phyloP scores from a whole-genome alignment of 2,797 vertebrate genomes.

The Thripadectes ignobilis region DNA sequence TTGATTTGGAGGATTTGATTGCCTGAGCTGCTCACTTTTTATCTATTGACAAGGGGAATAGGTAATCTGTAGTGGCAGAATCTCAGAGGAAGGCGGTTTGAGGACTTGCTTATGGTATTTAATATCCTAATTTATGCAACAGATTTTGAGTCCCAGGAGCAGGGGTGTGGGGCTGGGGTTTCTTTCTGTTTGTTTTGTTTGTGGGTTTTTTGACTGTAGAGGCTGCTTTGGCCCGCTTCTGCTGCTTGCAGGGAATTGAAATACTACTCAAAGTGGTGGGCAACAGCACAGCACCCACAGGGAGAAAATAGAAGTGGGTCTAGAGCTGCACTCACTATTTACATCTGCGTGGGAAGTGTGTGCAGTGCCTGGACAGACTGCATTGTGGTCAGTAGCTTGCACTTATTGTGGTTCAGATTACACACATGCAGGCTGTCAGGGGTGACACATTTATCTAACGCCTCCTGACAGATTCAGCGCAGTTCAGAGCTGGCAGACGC shows the following conservation, averaged over 20 bases:
- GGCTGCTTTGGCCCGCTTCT: neutral
- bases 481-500: constrained; percentile 83
- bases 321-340: constrained; percentile 9
- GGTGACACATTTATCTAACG: constrained; percentile 75
- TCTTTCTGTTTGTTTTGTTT: neutral
- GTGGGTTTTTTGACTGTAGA: neutral
- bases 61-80: neutral
- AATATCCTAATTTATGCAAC: neutral
- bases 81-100: neutral
- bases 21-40: neutral
- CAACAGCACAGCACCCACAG: neutral
- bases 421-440: constrained; percentile 65
- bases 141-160: neutral
- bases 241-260: neutral
- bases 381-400: constrained; percentile 43
- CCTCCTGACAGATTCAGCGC: constrained; percentile 81
- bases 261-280: neutral
- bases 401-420: neutral
- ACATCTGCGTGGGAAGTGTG: constrained; percentile 3
- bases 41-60: neutral
- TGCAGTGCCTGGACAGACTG: neutral
- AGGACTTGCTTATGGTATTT: neutral
- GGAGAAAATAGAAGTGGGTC: constrained; percentile 16
- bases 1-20: neutral
- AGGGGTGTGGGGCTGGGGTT: neutral